Conservation (phyloP, 1,140 invertebrate species). For the Antheraea pernyi region DNA sequence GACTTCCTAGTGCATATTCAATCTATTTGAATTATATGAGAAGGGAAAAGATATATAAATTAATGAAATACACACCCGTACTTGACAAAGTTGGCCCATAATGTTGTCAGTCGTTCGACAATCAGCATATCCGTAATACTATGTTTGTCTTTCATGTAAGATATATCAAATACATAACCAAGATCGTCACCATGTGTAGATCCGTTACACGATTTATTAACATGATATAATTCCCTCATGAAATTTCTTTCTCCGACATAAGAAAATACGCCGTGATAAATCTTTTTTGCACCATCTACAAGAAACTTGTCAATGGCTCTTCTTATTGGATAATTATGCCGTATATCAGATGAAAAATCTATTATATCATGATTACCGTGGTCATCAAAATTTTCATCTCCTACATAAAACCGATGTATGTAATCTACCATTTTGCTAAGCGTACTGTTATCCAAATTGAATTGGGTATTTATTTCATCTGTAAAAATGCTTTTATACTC, state of each 20-base stretch:
- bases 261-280: slow-evolving; percentile 15
- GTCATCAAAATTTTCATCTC: slow-evolving; percentile 26
- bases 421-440: slow-evolving; percentile 19
- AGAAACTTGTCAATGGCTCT: slow-evolving; percentile 13
- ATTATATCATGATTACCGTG: slow-evolving; percentile 19
- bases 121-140: slow-evolving; percentile 33
- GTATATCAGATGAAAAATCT: slow-evolving; percentile 16
- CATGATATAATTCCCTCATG: neutral
- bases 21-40: neutral
- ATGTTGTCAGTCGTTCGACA: slow-evolving; percentile 40
- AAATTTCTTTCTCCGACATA: slow-evolving; percentile 16
- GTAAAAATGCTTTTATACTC: neutral
- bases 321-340: neutral
- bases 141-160: slow-evolving; percentile 18
- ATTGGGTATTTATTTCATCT: slow-evolving; percentile 3
- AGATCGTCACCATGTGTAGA: slow-evolving; percentile 13
- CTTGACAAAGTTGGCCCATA: slow-evolving; percentile 48
- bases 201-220: slow-evolving; percentile 5
- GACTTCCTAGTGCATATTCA: too few species aligned
- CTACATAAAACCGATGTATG: slow-evolving; percentile 36
- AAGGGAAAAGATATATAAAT: neutral
- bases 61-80: slow-evolving; percentile 17
- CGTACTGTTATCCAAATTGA: slow-evolving; percentile 21
- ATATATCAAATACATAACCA: slow-evolving; percentile 26
- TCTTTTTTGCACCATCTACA: slow-evolving; percentile 1